Percentiles rank a stretch among this genome's conserved stretches.
phyloP scores from a whole-genome alignment of 2,888 invertebrate species.

The Sericinus montela region DNA sequence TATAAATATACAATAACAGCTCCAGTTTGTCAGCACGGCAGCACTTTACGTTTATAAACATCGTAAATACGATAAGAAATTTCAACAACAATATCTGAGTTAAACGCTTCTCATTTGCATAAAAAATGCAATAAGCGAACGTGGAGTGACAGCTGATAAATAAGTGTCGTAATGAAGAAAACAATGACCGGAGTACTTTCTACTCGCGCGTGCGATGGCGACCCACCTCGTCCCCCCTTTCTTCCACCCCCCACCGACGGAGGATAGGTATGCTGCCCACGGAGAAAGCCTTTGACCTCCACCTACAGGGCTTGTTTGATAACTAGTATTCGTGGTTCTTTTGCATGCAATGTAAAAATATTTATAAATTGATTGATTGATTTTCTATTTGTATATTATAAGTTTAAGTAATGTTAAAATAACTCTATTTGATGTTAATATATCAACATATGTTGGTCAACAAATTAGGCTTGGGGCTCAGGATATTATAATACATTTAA shows the following conservation, averaged over 20 bases:
- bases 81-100: constrained; percentile 27
- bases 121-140: constrained; percentile 56
- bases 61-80: constrained; percentile 20
- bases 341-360: constrained; percentile 33
- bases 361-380: constrained; percentile 14
- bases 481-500: no score
- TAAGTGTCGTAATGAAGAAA: constrained; percentile 70
- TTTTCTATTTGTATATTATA: background rate
- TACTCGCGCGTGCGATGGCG: constrained; percentile 51
- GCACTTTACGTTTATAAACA: constrained; percentile 1
- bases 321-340: constrained; percentile 48
- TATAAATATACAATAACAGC: background rate
- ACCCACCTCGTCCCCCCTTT: constrained; percentile 31
- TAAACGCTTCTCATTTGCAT: constrained; percentile 46
- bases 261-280: constrained; percentile 43
- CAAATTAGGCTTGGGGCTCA: no score
- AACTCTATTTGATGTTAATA: background rate
- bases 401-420: background rate
- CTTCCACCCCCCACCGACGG: constrained; percentile 25
- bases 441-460: no score
- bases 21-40: background rate
- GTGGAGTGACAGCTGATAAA: constrained; percentile 61
- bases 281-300: constrained; percentile 72
- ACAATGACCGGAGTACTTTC: constrained; percentile 70
- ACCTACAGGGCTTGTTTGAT: constrained; percentile 54